A percentile compares a stretch with the other conserved stretches of the same genome.
These are phyloP conservation scores for Hecatera dysodea DNA, from an alignment of 2,888 invertebrate species.

Conservation along the genomic window DNA sequence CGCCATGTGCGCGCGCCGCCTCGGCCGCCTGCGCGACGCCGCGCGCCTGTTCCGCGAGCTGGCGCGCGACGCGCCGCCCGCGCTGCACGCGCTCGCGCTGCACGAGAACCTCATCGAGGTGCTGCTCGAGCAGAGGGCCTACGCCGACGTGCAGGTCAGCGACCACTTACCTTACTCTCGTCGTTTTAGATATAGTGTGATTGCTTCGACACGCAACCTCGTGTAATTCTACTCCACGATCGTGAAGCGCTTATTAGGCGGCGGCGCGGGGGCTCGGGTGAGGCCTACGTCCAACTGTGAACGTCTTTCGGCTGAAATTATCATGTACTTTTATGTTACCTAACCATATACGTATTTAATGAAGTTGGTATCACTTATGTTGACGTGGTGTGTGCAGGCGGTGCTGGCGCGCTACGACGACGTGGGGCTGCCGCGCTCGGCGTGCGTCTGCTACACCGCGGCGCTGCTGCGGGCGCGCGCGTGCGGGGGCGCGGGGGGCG, in stretches of 20 bases:
- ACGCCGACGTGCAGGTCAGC: slow-evolving; percentile 93
- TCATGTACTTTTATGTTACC: too few relatives aligned
- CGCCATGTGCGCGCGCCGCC: slow-evolving; percentile 99
- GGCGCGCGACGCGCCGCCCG: slow-evolving; percentile 98
- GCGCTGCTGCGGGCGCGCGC: slow-evolving; percentile 97
- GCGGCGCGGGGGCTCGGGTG: too few relatives aligned
- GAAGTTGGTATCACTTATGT: not conserved
- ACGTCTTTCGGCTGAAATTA: too few relatives aligned
- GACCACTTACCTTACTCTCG: not conserved
- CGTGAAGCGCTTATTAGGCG: too few relatives aligned
- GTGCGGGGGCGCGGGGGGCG: slow-evolving; percentile 94
- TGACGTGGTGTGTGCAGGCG: slow-evolving; percentile 67
- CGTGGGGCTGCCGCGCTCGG: slow-evolving; percentile 98
- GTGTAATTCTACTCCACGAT: too few relatives aligned
- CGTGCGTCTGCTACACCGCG: slow-evolving; percentile 98
- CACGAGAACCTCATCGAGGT: slow-evolving; percentile 98
- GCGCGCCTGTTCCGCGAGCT: slow-evolving; percentile 99
- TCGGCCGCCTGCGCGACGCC: slow-evolving; percentile 98
- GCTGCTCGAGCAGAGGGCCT: slow-evolving; percentile 98
- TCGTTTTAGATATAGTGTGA: not conserved
- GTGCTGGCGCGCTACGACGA: slow-evolving; percentile 93
- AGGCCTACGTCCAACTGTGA: too few relatives aligned
- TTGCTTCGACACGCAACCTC: too few relatives aligned
- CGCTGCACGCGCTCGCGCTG: slow-evolving; percentile 97
- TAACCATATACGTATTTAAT: too few relatives aligned